Conservation (phyloP, 2,797 vertebrate species). For the Typhlichthys subterraneus region DNA sequence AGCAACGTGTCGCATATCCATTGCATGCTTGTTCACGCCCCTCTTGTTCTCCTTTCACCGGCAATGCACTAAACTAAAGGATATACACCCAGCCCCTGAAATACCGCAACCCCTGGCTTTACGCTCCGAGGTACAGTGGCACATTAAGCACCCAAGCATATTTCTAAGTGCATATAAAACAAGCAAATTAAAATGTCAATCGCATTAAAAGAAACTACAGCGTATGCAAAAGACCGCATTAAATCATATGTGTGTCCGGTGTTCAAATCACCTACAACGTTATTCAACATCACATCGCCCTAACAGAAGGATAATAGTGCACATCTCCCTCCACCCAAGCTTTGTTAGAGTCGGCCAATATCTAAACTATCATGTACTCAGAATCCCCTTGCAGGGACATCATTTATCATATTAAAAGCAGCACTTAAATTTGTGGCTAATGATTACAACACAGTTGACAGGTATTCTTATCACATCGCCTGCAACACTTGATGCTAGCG, state of each 20-base stretch:
- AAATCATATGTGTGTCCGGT: too few relatives aligned
- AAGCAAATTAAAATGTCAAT: too few relatives aligned
- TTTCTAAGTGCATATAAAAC: neutral
- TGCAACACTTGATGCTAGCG: constrained; percentile 26
- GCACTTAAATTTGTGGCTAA: constrained; percentile 7
- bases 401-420: neutral
- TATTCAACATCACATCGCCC: neutral
- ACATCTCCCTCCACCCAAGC: constrained; percentile 28
- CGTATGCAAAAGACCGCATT: too few relatives aligned
- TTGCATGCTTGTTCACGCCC: constrained; percentile 32
- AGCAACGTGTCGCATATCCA: constrained; percentile 64
- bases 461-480: constrained; percentile 22
- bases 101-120: constrained; percentile 63
- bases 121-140: constrained; percentile 14
- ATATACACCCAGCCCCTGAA: constrained; percentile 66
- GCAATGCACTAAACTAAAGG: constrained; percentile 37
- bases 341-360: constrained; percentile 30
- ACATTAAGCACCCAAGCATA: neutral
- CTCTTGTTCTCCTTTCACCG: constrained; percentile 35
- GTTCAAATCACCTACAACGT: too few relatives aligned
- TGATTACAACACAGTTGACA: neutral
- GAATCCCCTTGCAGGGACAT: neutral
- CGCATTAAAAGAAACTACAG: too few relatives aligned
- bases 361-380: neutral
- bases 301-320: constrained; percentile 28